Percentiles rank a stretch among this genome's conserved stretches.
Evolutionary conservation across 2,113 vertebrate genomes (phyloP).

Genomic region (Pygoscelis adeliae): DNA sequence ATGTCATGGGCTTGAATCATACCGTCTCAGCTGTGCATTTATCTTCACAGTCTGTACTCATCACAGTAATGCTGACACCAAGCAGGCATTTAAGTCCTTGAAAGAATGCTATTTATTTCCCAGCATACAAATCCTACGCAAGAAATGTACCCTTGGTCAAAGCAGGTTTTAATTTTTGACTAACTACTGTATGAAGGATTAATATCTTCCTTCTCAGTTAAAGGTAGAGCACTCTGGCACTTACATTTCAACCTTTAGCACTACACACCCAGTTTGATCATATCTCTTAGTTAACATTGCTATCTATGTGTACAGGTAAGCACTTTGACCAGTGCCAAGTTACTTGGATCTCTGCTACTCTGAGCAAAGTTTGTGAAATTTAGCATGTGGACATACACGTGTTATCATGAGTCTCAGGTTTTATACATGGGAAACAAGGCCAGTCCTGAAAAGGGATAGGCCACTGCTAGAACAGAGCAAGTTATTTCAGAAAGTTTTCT

Average conservation of each 20-base stretch:
- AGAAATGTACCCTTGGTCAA: not conserved
- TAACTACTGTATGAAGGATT: not conserved
- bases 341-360: not conserved
- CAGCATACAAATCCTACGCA: not conserved
- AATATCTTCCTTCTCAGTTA: not conserved
- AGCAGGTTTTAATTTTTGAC: not conserved
- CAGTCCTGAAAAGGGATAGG: not conserved
- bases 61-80: not conserved
- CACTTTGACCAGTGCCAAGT: not conserved
- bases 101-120: not conserved
- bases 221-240: fast-evolving
- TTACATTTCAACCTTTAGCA: slow-evolving; percentile 5
- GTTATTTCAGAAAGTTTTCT: not conserved
- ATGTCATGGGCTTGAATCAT: not conserved
- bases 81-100: not conserved
- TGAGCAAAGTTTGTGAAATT: slow-evolving; percentile 17
- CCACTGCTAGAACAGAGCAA: not conserved
- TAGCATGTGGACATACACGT: not conserved
- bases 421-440: not conserved
- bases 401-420: not conserved
- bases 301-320: not conserved
- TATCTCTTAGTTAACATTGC: not conserved
- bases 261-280: not conserved
- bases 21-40: fast-evolving
- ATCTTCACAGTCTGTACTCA: not conserved